Base-by-base conservation (phyloP, 2,113 vertebrate species). In the Halichoerus grypus region DNA sequence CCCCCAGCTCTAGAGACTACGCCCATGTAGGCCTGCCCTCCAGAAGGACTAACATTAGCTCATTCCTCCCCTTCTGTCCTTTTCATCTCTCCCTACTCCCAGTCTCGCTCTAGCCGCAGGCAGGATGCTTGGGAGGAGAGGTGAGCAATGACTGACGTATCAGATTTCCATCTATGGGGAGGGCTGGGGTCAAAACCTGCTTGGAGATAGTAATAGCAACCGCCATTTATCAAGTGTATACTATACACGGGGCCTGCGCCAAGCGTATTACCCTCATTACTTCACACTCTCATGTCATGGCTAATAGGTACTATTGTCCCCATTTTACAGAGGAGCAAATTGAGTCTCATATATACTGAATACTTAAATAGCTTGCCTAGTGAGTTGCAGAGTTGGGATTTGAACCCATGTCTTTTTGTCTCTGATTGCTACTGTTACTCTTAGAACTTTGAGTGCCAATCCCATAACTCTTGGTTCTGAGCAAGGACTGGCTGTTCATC, bases 271-370 rank as follows among this genome's bases (percentile, higher is more conserved):
- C 4, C 2, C 7, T n/a, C 15, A 31, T 28, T 65, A 42, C 59
- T 72, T 92, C 53, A 26, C 8, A 39, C 4, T 55, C 28, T 90
- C 4, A 22, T 6, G 14, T 53, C 65, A 36, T 53, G 26, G 76
- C 28, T 53, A 61, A 63, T 21, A 55, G 61, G 14, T 36, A 53
- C 61, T 87, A 89, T 87, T 61, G 59, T 91, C 5, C 19, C 71
- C 36, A 46, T 57, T 97, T 94, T 80, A 57, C 13, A 77, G 88
- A 91, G 55, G 19, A 63, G 33, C 39, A 93, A 72, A 84, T 76
- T 53, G n/a, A 92, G 82, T 49, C 53, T 94, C 3, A 61, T 14
- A 5, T 10, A 81, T 74, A 2, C 42, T 46, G 46, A 95, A 59
- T 88, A 39, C 16, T 86, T 74, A 57, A 59, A 11, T 90, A 92